These are phyloP conservation scores for Stenchaetothrips biformis DNA, from an alignment of 2,888 invertebrate genomes.

Conservation along the genomic window DNA sequence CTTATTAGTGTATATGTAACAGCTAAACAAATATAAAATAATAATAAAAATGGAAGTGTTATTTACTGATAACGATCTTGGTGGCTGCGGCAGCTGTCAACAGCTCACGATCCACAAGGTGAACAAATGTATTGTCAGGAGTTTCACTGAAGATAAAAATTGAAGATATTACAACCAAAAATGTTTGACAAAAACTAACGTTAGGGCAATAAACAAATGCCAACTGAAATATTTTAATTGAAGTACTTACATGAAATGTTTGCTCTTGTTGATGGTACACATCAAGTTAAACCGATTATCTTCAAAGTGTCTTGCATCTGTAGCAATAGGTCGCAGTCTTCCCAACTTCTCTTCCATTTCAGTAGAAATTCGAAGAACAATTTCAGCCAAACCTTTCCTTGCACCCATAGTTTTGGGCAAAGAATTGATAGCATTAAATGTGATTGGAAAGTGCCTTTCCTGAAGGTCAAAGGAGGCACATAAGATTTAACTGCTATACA, in stretches of 20 bases:
- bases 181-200: background rate
- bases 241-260: constrained; percentile 56
- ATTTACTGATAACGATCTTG: background rate
- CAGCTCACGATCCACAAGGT: constrained; percentile 42
- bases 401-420: constrained; percentile 57
- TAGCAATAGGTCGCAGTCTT: constrained; percentile 60
- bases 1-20: background rate
- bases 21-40: background rate
- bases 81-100: constrained; percentile 14
- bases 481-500: background rate
- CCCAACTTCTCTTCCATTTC: constrained; percentile 72
- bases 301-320: constrained; percentile 65
- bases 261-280: constrained; percentile 60
- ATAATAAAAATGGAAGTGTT: background rate
- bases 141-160: constrained; percentile 46
- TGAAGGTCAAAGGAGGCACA: constrained; percentile 36
- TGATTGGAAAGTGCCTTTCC: constrained; percentile 51
- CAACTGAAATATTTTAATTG: constrained; percentile 29
- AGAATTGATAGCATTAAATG: constrained; percentile 57
- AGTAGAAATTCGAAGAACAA: constrained; percentile 53
- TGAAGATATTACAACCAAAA: background rate
- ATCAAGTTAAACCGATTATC: constrained; percentile 53
- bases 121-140: constrained; percentile 47
- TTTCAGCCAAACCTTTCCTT: constrained; percentile 47
- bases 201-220: constrained; percentile 28